A percentile compares a stretch with the other conserved stretches of the same genome.
Evolutionary conservation across 2,797 vertebrate genomes (phyloP).

Genomic region (Forpus xanthops): DNA sequence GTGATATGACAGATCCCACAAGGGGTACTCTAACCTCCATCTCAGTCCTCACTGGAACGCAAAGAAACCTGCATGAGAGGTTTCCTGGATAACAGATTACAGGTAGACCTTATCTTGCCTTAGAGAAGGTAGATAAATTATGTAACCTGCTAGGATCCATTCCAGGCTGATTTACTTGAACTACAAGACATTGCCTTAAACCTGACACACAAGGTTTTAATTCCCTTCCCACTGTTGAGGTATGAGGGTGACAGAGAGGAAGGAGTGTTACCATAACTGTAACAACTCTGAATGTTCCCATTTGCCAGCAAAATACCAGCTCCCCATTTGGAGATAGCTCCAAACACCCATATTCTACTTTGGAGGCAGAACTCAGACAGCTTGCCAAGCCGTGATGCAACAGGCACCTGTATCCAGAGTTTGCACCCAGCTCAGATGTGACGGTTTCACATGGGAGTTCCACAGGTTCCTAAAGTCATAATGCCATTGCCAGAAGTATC

Average conservation of each 20-base stretch:
- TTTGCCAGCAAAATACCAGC: background rate
- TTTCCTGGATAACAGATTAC: background rate
- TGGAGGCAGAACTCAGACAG: background rate
- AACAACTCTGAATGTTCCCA: background rate
- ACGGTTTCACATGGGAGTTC: background rate
- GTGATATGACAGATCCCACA: background rate
- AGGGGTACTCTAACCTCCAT: background rate
- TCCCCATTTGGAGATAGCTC: background rate
- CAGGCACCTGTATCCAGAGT: background rate
- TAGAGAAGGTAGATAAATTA: background rate
- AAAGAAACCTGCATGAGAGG: background rate
- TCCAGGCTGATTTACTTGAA: background rate
- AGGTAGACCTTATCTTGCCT: background rate
- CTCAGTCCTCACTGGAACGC: background rate
- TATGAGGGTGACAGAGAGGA: background rate
- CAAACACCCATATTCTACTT: background rate
- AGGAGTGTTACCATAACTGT: background rate
- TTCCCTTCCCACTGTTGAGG: background rate
- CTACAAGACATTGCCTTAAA: background rate
- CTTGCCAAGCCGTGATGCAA: background rate
- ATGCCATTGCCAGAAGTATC: background rate
- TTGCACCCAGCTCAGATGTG: background rate
- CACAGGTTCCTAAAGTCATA: background rate
- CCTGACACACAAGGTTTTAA: background rate
- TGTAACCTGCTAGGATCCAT: background rate